Evolutionary conservation across 2,888 invertebrate species (phyloP).

Genomic region (Parascotia fuliginaria): DNA sequence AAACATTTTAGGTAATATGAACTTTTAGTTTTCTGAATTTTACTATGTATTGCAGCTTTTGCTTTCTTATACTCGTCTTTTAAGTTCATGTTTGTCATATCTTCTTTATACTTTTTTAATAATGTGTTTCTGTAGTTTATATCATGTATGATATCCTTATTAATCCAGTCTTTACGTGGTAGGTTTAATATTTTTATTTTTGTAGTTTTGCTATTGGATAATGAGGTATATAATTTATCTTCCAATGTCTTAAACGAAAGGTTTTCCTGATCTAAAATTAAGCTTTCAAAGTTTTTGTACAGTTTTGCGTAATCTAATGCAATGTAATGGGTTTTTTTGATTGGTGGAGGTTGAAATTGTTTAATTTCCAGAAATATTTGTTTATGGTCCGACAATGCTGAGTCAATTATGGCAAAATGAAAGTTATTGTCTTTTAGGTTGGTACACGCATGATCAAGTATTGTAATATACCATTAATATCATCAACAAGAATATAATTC

Average conservation of each 20-base stretch:
- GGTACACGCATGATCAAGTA: slow-evolving; percentile 5
- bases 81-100: not conserved
- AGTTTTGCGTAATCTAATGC: not conserved
- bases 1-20: not conserved
- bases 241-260: too few species aligned
- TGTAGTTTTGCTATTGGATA: too few species aligned
- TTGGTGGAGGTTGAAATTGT: not conserved
- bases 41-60: too few species aligned
- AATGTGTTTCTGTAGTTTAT: not conserved
- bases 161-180: slow-evolving; percentile 3
- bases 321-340: slow-evolving; percentile 1
- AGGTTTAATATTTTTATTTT: not conserved
- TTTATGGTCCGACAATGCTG: slow-evolving; percentile 3
- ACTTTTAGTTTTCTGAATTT: too few species aligned
- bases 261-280: too few species aligned
- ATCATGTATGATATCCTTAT: not conserved
- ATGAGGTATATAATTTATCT: too few species aligned
- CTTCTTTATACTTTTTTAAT: not conserved
- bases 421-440: slow-evolving; percentile 5
- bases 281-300: too few species aligned
- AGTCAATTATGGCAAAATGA: slow-evolving; percentile 1
- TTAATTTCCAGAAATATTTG: slow-evolving; percentile 7
- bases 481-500: too few species aligned
- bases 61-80: too few species aligned
- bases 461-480: too few species aligned